phyloP scores from a whole-genome alignment of 2,113 vertebrate species.

The Ictidomys tridecemlineatus region DNA sequence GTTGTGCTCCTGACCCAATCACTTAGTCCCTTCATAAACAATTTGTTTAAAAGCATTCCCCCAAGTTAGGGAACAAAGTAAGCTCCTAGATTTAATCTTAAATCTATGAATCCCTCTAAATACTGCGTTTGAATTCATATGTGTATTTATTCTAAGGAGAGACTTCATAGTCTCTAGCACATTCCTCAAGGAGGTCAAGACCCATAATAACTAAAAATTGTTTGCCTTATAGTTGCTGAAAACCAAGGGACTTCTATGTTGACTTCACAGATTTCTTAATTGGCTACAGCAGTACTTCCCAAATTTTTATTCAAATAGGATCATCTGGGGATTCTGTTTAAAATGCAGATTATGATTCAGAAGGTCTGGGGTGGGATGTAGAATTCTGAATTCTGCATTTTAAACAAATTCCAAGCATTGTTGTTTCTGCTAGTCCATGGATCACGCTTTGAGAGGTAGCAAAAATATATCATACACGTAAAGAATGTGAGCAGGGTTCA shows the following conservation, averaged over 20 bases:
- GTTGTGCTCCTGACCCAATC: background rate
- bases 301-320: background rate
- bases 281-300: background rate
- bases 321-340: background rate
- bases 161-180: background rate
- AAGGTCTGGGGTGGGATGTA: background rate
- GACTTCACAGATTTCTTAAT: background rate
- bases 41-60: background rate
- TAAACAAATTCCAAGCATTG: background rate
- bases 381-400: slow-evolving; percentile 18
- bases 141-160: background rate
- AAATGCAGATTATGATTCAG: background rate
- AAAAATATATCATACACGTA: background rate
- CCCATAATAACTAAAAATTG: background rate
- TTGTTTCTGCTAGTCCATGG: background rate
- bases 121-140: background rate
- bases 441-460: background rate
- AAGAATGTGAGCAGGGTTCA: background rate
- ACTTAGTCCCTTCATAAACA: background rate
- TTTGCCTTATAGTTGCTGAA: background rate
- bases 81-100: slow-evolving; percentile 10
- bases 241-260: background rate
- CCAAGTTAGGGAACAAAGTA: slow-evolving; percentile 1
- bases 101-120: background rate
- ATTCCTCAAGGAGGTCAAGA: background rate